Conservation (phyloP, 2,888 invertebrate genomes). For the Orthonychiurus folsomi region DNA sequence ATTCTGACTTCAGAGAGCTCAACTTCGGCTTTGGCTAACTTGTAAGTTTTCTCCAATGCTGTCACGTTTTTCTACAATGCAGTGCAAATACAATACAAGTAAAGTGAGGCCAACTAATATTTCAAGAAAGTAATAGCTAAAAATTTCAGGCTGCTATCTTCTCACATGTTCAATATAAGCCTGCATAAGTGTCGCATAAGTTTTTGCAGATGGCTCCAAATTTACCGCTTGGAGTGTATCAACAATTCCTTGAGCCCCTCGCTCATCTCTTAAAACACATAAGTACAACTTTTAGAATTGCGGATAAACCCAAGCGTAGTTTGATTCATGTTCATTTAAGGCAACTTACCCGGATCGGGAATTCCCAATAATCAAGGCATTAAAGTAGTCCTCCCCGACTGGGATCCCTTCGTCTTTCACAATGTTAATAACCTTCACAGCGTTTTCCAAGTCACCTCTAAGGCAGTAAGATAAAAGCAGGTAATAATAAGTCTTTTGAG, state of each 20-base stretch:
- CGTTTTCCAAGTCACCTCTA: conserved; percentile 22
- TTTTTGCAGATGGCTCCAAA: conserved; percentile 19
- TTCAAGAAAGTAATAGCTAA: background rate
- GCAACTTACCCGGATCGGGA: conserved; percentile 21
- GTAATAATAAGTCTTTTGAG: conserved; percentile 22
- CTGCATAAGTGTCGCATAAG: conserved; percentile 20
- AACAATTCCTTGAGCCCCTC: conserved; percentile 22
- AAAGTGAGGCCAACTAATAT: no score
- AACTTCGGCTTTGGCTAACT: background rate
- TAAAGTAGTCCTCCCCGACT: conserved; percentile 26
- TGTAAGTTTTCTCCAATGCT: background rate
- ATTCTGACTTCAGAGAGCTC: background rate
- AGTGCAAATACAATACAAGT: no score
- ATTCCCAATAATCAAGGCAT: conserved; percentile 27
- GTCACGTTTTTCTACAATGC: background rate
- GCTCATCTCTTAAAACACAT: conserved; percentile 20
- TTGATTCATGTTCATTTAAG: no score
- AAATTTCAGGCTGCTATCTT: background rate
- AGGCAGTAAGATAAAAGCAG: conserved; percentile 21
- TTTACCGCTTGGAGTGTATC: conserved; percentile 19
- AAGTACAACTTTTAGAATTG: background rate
- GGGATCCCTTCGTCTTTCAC: conserved; percentile 22
- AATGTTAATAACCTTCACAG: conserved; percentile 18
- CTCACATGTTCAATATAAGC: conserved; percentile 24
- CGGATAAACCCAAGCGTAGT: background rate